Percentiles rank a stretch among this genome's conserved stretches.
Evolutionary conservation across 1,140 invertebrate species (phyloP).

Genomic region (Drosophila ercepeae): DNA sequence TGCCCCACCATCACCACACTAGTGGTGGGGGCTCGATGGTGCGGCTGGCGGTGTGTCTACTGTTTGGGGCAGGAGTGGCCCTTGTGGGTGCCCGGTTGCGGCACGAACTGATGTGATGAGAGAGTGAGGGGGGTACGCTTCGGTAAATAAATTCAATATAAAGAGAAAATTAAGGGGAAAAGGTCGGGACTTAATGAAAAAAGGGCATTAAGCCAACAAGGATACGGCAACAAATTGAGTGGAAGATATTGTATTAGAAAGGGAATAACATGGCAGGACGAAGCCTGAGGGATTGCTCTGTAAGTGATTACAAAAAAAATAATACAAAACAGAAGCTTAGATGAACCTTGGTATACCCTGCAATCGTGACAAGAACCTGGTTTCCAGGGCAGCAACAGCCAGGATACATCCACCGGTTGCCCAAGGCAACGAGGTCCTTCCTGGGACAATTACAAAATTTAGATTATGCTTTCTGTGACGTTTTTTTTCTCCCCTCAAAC

Average conservation of each 20-base stretch:
- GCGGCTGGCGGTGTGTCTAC: not conserved
- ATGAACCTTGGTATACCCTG: not conserved
- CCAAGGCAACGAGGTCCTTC: conserved; percentile 31
- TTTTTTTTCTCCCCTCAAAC: conserved; percentile 24
- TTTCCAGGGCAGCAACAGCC: not conserved
- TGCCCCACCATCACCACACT: too few relatives aligned
- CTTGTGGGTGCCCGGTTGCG: not conserved
- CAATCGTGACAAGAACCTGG: not conserved
- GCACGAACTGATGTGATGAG: not conserved
- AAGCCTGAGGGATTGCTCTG: conserved; percentile 4
- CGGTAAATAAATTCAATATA: too few relatives aligned
- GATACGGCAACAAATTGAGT: conserved; percentile 22
- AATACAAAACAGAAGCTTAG: not conserved
- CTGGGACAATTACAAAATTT: conserved; percentile 50
- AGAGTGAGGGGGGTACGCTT: not conserved
- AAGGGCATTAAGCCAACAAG: not conserved
- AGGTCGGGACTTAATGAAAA: not conserved
- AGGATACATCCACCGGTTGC: not conserved
- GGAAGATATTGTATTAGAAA: conserved; percentile 40
- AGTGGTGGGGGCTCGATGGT: not conserved
- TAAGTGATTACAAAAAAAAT: conserved; percentile 2
- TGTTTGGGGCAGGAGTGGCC: not conserved
- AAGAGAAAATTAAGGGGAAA: too few relatives aligned
- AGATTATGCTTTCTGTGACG: conserved; percentile 28
- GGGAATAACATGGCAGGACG: conserved; percentile 15